Evolutionary conservation across 2,113 vertebrate genomes (phyloP).

Genomic region (Odocoileus hemionus): DNA sequence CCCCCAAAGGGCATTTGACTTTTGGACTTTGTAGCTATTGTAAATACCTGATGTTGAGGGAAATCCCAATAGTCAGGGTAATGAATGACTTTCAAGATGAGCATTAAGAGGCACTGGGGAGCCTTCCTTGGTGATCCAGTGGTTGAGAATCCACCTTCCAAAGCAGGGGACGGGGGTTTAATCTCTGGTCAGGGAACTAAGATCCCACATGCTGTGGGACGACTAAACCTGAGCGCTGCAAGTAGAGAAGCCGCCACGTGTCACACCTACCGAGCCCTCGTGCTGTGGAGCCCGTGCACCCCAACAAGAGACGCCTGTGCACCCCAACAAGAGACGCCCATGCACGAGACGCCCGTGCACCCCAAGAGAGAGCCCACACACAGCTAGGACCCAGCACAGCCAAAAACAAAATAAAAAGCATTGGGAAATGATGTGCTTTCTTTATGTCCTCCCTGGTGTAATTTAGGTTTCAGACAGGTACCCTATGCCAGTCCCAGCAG

Average conservation of each 20-base stretch:
- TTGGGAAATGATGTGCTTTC: background rate
- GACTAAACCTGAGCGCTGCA: background rate
- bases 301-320: accelerated
- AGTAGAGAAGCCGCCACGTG: background rate
- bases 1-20: background rate
- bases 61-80: background rate
- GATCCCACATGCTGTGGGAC: background rate
- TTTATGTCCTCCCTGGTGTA: background rate
- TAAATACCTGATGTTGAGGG: background rate
- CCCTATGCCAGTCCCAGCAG: background rate
- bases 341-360: accelerated
- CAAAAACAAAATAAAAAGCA: background rate
- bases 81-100: background rate
- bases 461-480: background rate
- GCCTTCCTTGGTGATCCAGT: background rate
- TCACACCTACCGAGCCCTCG: accelerated
- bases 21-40: background rate
- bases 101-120: background rate
- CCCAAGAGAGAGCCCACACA: background rate
- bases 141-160: background rate
- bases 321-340: too few species aligned
- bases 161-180: background rate
- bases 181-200: background rate
- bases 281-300: accelerated
- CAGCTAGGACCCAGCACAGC: background rate